Evolutionary conservation across 2,888 invertebrate genomes (phyloP).

Genomic region (Pammene fasciana): DNA sequence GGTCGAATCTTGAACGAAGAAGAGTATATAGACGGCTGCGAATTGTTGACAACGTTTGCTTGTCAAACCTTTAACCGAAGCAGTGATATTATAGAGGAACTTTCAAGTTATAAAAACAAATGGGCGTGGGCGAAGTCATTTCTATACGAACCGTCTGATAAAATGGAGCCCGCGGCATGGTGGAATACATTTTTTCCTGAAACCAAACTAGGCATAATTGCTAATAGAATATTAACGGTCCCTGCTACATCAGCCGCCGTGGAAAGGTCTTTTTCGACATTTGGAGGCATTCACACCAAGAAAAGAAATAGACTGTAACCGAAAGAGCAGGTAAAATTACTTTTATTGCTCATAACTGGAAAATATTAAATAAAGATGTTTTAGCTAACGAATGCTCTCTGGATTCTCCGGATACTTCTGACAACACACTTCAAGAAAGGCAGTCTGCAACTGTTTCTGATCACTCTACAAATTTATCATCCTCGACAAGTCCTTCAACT

Average conservation of each 20-base stretch:
- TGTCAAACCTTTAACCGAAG: too few species aligned
- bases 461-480: not conserved
- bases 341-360: slow-evolving; percentile 20
- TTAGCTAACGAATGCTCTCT: slow-evolving; percentile 15
- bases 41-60: too few species aligned
- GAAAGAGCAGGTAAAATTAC: slow-evolving; percentile 23
- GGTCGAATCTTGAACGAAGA: too few species aligned
- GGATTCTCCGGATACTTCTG: slow-evolving; percentile 14
- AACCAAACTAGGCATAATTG: too few species aligned
- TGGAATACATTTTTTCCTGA: too few species aligned
- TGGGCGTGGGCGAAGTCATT: too few species aligned
- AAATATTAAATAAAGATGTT: slow-evolving; percentile 17
- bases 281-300: slow-evolving; percentile 14
- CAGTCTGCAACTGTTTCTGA: slow-evolving; percentile 13
- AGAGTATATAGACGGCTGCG: too few species aligned
- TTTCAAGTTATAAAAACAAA: too few species aligned
- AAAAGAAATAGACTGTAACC: slow-evolving; percentile 23
- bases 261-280: slow-evolving; percentile 17
- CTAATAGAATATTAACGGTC: slow-evolving; percentile 21
- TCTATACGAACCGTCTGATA: too few species aligned
- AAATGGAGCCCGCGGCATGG: too few species aligned
- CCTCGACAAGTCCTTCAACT: slow-evolving; percentile 7
- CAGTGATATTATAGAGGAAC: too few species aligned
- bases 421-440: slow-evolving; percentile 10
- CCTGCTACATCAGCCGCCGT: slow-evolving; percentile 21